Evolutionary conservation across 2,113 vertebrate genomes (phyloP).

Genomic region (Catharus bicknelli): DNA sequence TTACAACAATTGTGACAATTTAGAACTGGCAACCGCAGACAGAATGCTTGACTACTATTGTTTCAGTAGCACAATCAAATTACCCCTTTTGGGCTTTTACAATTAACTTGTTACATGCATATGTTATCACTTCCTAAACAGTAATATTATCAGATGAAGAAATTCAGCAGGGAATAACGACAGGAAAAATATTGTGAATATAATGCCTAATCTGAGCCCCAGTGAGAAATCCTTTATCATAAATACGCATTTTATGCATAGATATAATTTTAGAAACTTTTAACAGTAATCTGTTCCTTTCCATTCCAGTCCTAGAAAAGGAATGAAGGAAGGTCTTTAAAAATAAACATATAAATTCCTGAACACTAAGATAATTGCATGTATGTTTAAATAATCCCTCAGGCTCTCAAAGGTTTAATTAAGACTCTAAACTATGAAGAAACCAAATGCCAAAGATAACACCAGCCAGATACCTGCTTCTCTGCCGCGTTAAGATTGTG

Average conservation of each 20-base stretch:
- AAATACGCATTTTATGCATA: neutral
- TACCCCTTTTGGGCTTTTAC: neutral
- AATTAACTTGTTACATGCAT: slow-evolving; percentile 35
- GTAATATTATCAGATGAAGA: neutral
- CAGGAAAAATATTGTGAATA: neutral
- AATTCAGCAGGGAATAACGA: slow-evolving; percentile 13
- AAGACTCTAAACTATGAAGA: neutral
- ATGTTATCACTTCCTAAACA: slow-evolving; percentile 36
- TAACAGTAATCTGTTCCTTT: neutral
- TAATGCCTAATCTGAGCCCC: neutral
- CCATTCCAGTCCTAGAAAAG: neutral
- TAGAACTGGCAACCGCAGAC: neutral
- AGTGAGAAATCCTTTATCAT: neutral
- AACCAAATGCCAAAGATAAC: neutral
- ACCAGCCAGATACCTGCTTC: neutral
- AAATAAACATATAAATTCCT: slow-evolving; percentile 23
- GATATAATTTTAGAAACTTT: neutral
- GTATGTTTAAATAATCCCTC: neutral
- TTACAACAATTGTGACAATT: slow-evolving; percentile 9
- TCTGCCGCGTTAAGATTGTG: neutral
- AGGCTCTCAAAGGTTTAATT: neutral
- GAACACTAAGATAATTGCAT: neutral
- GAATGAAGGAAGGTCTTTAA: neutral
- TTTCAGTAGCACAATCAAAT: slow-evolving; percentile 17
- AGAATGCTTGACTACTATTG: neutral